These are phyloP conservation scores for Plotosus lineatus DNA, from an alignment of 2,113 vertebrate species.

Conservation along the genomic window DNA sequence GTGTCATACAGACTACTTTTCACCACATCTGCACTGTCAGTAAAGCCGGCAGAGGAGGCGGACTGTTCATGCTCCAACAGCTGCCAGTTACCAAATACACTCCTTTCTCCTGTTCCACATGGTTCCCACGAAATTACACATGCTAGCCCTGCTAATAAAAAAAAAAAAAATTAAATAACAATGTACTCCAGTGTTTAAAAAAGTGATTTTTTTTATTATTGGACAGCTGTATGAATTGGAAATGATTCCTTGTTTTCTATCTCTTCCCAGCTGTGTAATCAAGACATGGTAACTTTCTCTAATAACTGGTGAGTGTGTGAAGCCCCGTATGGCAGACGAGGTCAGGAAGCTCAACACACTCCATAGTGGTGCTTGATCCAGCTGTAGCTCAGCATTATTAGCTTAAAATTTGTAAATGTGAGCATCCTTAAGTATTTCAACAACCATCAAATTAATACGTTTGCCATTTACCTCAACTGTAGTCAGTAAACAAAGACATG, in stretches of 20 bases:
- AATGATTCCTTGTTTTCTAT: slow-evolving; percentile 18
- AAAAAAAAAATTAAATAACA: neutral
- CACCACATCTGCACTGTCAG: neutral
- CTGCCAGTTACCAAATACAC: slow-evolving; percentile 22
- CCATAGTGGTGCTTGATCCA: slow-evolving; percentile 18
- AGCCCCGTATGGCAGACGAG: slow-evolving; percentile 6
- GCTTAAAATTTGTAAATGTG: slow-evolving; percentile 27
- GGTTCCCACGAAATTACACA: slow-evolving; percentile 19
- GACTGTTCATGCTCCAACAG: slow-evolving; percentile 56
- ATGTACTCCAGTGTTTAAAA: slow-evolving; percentile 18
- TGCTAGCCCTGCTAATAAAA: neutral
- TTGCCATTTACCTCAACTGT: neutral
- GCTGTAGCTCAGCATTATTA: neutral
- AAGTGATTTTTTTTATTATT: slow-evolving; percentile 61
- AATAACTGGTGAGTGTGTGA: slow-evolving; percentile 5
- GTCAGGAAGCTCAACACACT: slow-evolving; percentile 19
- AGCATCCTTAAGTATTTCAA: neutral
- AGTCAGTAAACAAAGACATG: neutral
- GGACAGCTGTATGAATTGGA: slow-evolving; percentile 58
- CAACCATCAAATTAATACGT: neutral
- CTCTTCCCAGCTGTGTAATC: slow-evolving; percentile 42
- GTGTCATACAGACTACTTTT: neutral
- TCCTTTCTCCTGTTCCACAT: slow-evolving; percentile 1
- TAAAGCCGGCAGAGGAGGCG: slow-evolving; percentile 70
- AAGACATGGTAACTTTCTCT: slow-evolving; percentile 30